Conservation (phyloP, 1,140 invertebrate species). For the Ditylenchus dipsaci region DNA sequence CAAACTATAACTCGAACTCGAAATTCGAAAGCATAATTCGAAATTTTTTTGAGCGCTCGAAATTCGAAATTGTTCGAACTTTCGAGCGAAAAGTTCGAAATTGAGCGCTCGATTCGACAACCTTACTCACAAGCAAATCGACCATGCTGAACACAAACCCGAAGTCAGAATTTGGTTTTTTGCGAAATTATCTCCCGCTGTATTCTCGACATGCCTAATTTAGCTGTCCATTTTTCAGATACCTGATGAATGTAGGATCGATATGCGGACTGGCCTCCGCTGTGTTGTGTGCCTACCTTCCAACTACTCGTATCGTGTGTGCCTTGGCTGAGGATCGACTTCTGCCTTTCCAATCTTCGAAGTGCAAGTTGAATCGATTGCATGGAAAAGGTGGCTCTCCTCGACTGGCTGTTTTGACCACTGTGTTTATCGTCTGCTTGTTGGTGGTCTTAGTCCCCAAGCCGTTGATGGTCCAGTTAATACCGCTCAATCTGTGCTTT, state of each 20-base stretch:
- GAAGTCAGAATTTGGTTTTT: too few species aligned
- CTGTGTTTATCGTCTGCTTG: background rate
- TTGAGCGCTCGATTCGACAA: too few species aligned
- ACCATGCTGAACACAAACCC: too few species aligned
- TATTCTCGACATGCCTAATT: background rate
- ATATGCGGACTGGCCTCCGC: constrained; percentile 21
- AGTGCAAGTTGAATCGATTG: background rate
- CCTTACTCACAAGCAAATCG: too few species aligned
- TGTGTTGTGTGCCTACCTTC: constrained; percentile 24
- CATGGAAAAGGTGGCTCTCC: constrained; percentile 12
- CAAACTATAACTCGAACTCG: too few species aligned
- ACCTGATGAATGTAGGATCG: constrained; percentile 31
- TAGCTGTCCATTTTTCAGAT: constrained; percentile 1
- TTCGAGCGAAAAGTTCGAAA: too few species aligned
- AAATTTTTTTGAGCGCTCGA: too few species aligned
- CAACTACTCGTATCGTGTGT: constrained; percentile 26
- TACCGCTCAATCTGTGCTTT: constrained; percentile 4
- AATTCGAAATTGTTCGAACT: too few species aligned
- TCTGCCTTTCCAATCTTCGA: constrained; percentile 7
- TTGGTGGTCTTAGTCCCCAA: constrained; percentile 1
- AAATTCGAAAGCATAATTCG: too few species aligned
- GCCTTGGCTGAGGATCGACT: constrained; percentile 16
- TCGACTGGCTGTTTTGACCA: background rate
- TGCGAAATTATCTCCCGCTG: too few species aligned
- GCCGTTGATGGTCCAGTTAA: background rate